These are phyloP conservation scores for Cheilosia grossa DNA, from an alignment of 2,888 invertebrate species.

Conservation along the genomic window DNA sequence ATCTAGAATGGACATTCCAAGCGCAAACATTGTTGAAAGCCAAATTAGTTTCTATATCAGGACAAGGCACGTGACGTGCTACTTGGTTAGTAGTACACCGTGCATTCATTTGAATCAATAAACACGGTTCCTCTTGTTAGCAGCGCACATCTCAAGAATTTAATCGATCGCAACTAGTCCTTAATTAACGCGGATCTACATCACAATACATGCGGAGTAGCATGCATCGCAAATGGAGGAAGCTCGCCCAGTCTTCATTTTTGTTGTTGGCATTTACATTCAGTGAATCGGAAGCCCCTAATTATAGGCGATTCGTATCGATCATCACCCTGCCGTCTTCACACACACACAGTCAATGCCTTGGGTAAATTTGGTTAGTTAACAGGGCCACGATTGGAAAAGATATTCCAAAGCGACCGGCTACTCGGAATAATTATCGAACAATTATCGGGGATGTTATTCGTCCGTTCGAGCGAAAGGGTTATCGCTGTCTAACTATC, in stretches of 20 bases:
- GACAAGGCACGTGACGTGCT: conserved; percentile 35
- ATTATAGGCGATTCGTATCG: conserved; percentile 57
- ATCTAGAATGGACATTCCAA: conserved; percentile 56
- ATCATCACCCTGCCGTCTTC: conserved; percentile 36
- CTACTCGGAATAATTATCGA: conserved; percentile 61
- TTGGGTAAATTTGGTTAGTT: conserved; percentile 62
- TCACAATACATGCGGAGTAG: conserved; percentile 7
- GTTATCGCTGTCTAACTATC: conserved; percentile 65
- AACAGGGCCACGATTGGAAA: conserved; percentile 32
- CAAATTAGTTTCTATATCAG: conserved; percentile 55
- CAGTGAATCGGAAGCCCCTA: conserved; percentile 48
- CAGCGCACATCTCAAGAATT: conserved; percentile 40
- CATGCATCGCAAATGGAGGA: background rate
- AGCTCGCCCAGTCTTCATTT: background rate
- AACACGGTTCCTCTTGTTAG: conserved; percentile 27
- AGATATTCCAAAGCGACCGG: conserved; percentile 17
- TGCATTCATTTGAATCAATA: conserved; percentile 26
- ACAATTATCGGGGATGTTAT: conserved; percentile 53
- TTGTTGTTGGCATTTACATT: conserved; percentile 2
- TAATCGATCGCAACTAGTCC: conserved; percentile 33
- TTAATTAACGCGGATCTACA: conserved; percentile 43
- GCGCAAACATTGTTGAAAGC: conserved; percentile 39
- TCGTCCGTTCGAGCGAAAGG: conserved; percentile 42
- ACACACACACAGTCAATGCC: conserved; percentile 7
- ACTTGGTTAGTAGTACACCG: conserved; percentile 34